Conservation (phyloP, 2,888 invertebrate species). For the Lamellibrachia columna region DNA sequence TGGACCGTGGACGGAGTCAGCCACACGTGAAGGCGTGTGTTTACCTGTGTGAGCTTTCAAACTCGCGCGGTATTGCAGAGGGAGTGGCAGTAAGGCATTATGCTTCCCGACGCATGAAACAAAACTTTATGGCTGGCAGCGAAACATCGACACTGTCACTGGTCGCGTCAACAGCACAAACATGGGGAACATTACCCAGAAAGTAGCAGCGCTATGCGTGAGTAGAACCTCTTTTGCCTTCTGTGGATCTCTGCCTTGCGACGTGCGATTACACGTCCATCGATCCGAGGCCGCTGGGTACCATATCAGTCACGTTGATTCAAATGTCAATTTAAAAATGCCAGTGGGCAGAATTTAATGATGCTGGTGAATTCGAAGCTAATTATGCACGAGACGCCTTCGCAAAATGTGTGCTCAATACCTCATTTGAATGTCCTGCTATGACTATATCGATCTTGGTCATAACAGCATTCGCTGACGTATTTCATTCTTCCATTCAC, state of each 20-base stretch:
- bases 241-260: neutral
- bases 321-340: neutral
- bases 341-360: neutral
- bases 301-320: neutral
- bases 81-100: neutral
- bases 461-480: neutral
- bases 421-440: neutral
- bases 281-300: neutral
- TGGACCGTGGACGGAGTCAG: neutral
- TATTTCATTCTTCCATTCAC: too few relatives aligned
- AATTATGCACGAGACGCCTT: neutral
- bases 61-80: neutral
- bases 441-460: neutral
- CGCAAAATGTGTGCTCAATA: neutral
- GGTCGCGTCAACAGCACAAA: neutral
- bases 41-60: neutral
- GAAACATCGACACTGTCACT: neutral
- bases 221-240: neutral
- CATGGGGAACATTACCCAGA: slow-evolving; percentile 2
- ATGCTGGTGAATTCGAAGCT: neutral
- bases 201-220: neutral
- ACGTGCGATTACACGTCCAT: neutral
- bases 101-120: neutral
- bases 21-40: slow-evolving; percentile 11
- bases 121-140: neutral